A percentile compares a stretch with the other conserved stretches of the same genome.
Evolutionary conservation across 92 coral and sea anemone genomes (phyloP).

Genomic region (Parazoanthus atlanticus): DNA sequence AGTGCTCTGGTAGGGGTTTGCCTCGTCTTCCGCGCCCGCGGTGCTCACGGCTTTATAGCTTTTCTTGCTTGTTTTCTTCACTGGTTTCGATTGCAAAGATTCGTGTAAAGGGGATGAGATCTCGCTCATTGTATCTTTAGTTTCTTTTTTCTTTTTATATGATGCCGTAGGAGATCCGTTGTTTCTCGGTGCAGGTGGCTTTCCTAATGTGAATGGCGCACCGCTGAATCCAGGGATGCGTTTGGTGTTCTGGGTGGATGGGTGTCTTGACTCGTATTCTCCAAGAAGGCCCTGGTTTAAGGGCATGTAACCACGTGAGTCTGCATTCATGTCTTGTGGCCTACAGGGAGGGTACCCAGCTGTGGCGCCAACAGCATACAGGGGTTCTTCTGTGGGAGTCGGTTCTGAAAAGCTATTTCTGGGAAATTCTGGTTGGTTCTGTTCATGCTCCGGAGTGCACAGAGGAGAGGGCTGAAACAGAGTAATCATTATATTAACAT

Average conservation of each 20-base stretch:
- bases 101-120: neutral
- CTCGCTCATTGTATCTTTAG: neutral
- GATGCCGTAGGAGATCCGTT: neutral
- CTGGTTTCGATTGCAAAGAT: neutral
- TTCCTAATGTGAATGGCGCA: neutral
- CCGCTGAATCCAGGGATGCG: neutral
- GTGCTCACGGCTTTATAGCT: neutral
- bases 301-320: neutral
- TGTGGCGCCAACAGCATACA: neutral
- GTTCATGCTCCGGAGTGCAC: neutral
- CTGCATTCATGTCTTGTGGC: neutral
- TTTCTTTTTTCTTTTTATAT: neutral
- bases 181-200: neutral
- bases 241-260: neutral
- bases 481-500: neutral
- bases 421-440: neutral
- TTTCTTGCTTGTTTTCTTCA: too few species aligned
- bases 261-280: neutral
- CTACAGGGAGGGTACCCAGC: too few species aligned
- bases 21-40: neutral
- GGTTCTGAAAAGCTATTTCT: neutral
- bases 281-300: neutral
- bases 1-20: neutral
- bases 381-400: neutral
- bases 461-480: conserved; percentile 2